Conservation (phyloP, 1,140 invertebrate genomes). For the Chironomus striatipennis region DNA sequence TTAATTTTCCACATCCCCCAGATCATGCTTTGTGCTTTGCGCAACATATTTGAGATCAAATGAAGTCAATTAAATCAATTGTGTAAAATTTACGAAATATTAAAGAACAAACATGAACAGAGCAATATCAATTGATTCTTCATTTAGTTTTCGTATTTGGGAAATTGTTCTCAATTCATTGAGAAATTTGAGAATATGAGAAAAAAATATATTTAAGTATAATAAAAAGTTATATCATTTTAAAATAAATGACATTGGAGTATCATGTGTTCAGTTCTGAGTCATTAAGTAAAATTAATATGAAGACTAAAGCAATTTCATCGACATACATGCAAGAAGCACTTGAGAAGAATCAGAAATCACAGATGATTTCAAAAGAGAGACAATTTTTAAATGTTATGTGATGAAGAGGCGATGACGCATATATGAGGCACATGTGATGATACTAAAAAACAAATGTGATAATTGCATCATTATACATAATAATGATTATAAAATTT, state of each 20-base stretch:
- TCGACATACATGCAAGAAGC: neutral
- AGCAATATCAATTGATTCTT: neutral
- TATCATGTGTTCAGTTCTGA: neutral
- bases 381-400: neutral
- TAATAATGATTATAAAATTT: neutral
- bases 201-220: too few relatives aligned
- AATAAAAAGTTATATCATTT: neutral
- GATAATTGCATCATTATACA: conserved; percentile 3
- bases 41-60: neutral
- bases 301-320: neutral
- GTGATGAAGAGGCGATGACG: conserved; percentile 5
- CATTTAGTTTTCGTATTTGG: neutral
- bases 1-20: too few relatives aligned
- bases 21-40: too few relatives aligned
- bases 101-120: too few relatives aligned
- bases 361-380: conserved; percentile 1
- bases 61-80: conserved; percentile 14
- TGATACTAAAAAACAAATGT: conserved; percentile 14
- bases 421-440: neutral
- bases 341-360: neutral
- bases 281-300: neutral
- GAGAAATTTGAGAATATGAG: too few relatives aligned
- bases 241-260: neutral
- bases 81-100: neutral
- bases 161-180: too few relatives aligned